Percentiles rank a stretch among this genome's conserved stretches.
Conservation (phyloP, 2,113 vertebrate species). For the Gasterosteus aculeatus region DNA sequence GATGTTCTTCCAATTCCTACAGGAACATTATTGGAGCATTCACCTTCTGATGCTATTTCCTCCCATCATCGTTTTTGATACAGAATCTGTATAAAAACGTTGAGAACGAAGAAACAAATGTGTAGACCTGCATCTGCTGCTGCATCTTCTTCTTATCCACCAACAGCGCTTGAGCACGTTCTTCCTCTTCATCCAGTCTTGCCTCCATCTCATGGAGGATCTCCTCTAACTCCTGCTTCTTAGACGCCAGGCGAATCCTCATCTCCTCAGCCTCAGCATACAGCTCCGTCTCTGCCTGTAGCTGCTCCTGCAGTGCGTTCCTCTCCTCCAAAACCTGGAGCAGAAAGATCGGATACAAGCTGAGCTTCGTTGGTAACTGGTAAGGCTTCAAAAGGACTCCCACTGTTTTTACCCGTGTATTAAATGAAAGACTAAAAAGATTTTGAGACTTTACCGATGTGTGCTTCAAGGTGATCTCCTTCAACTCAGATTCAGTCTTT, state of each 20-base stretch:
- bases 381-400: background rate
- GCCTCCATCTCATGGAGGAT: conserved; percentile 96
- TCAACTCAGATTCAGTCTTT: conserved; percentile 88
- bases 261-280: conserved; percentile 94
- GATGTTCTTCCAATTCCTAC: conserved; percentile 93
- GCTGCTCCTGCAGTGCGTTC: conserved; percentile 89
- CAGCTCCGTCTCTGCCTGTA: conserved; percentile 93
- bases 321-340: conserved; percentile 86
- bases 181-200: conserved; percentile 94
- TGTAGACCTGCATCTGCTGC: conserved; percentile 92
- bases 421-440: background rate
- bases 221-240: conserved; percentile 96
- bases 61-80: background rate
- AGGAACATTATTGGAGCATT: background rate
- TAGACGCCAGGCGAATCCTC: conserved; percentile 89
- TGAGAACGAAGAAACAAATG: background rate
- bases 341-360: background rate
- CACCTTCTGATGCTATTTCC: background rate
- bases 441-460: conserved; percentile 81
- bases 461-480: conserved; percentile 90
- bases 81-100: background rate
- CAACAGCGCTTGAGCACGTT: conserved; percentile 86
- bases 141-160: conserved; percentile 95
- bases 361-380: background rate
- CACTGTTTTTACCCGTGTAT: background rate